These are phyloP conservation scores for Daphoenositta chrysoptera DNA, from an alignment of 2,113 vertebrate species.

Conservation along the genomic window DNA sequence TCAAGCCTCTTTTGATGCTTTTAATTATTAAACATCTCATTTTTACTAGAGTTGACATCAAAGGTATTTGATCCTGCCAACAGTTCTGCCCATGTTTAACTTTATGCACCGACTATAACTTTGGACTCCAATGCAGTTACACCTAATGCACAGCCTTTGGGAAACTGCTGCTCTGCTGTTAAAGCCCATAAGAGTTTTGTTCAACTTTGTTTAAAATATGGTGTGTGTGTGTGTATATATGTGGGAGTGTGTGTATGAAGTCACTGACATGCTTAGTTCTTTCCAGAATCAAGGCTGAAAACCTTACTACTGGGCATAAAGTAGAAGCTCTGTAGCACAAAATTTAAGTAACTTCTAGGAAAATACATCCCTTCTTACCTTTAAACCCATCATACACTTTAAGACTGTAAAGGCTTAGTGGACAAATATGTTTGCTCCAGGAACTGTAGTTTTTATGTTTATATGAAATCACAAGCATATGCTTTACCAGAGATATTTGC, in stretches of 20 bases:
- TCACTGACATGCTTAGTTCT: background rate
- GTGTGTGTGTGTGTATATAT: background rate
- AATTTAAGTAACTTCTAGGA: background rate
- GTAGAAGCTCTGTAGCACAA: background rate
- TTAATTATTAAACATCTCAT: background rate
- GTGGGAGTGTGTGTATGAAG: background rate
- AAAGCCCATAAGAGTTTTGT: background rate
- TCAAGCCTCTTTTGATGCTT: background rate
- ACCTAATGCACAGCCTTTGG: background rate
- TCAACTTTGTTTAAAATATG: background rate
- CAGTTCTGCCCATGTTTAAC: background rate
- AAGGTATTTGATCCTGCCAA: background rate
- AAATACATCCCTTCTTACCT: background rate
- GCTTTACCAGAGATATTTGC: background rate
- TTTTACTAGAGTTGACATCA: background rate
- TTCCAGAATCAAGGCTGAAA: background rate
- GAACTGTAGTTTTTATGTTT: background rate
- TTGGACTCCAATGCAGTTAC: background rate
- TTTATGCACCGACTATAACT: background rate
- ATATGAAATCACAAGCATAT: background rate
- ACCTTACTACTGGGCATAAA: background rate
- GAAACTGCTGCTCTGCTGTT: background rate
- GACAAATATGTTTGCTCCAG: background rate
- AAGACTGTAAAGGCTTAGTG: background rate
- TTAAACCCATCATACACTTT: background rate